Conservation (phyloP, 2,888 invertebrate genomes). For the Didymodactylos carnosus region DNA sequence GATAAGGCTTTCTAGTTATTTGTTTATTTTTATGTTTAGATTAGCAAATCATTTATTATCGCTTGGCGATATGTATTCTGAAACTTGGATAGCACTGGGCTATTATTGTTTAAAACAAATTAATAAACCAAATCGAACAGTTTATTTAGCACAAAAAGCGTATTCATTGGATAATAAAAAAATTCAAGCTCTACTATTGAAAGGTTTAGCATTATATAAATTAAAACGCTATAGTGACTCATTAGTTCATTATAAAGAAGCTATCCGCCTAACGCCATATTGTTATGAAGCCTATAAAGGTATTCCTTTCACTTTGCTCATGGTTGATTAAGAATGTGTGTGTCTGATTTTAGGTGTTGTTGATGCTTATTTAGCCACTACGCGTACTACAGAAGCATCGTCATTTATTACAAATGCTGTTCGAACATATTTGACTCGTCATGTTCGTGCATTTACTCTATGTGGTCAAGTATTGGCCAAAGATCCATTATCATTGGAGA, state of each 20-base stretch:
- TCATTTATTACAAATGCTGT: not conserved
- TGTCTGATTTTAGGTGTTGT: too few species aligned
- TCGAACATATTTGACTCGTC: not conserved
- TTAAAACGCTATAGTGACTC: slow-evolving; percentile 49
- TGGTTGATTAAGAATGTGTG: not conserved
- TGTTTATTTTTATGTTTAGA: slow-evolving; percentile 18
- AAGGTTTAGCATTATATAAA: slow-evolving; percentile 48
- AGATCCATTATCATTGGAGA: not conserved
- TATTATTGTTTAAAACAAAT: slow-evolving; percentile 47
- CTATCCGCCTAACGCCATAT: slow-evolving; percentile 42
- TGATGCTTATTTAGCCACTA: too few species aligned
- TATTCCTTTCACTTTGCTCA: too few species aligned
- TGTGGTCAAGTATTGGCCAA: not conserved
- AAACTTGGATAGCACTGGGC: slow-evolving; percentile 57
- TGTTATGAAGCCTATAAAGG: slow-evolving; percentile 55
- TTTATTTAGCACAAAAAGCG: slow-evolving; percentile 54
- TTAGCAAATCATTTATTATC: slow-evolving; percentile 39
- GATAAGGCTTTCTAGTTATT: not conserved
- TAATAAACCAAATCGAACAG: slow-evolving; percentile 46
- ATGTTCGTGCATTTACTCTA: not conserved
- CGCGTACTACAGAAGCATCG: too few species aligned
- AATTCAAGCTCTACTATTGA: slow-evolving; percentile 52
- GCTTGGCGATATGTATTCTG: slow-evolving; percentile 42
- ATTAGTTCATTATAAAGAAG: slow-evolving; percentile 47
- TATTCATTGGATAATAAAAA: slow-evolving; percentile 45